Conservation (phyloP, 2,888 invertebrate species). For the Linyphia triangularis region DNA sequence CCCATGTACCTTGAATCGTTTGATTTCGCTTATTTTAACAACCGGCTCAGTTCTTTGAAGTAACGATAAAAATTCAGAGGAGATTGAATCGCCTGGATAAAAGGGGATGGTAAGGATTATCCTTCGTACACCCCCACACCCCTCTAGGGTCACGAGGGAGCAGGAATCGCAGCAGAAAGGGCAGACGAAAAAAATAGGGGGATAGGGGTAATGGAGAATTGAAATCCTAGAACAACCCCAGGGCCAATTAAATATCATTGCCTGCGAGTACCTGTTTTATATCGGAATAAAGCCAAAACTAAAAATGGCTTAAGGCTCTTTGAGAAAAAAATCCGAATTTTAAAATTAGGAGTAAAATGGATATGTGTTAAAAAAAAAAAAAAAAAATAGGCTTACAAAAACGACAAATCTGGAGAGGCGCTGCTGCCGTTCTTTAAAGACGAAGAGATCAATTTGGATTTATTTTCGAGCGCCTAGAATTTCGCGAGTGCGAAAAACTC, state of each 20-base stretch:
- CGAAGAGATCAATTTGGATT: neutral
- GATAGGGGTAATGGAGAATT: neutral
- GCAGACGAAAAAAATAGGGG: neutral
- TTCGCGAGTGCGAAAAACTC: neutral
- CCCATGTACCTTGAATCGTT: neutral
- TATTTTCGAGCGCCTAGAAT: neutral
- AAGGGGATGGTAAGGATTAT: neutral
- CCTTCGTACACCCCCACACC: neutral
- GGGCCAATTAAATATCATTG: constrained; percentile 65
- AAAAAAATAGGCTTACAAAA: too few relatives aligned
- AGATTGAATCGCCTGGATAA: too few relatives aligned
- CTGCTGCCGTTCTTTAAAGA: neutral
- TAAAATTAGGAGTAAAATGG: neutral
- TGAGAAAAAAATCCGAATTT: neutral
- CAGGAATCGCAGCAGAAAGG: constrained; percentile 8
- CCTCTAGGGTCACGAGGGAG: constrained; percentile 7
- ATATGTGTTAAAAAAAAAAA: too few relatives aligned
- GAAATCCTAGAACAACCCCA: constrained; percentile 24
- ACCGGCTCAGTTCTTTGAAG: neutral
- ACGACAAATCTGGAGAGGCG: neutral
- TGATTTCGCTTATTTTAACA: neutral
- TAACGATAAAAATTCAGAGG: neutral
- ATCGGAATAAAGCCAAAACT: constrained; percentile 4
- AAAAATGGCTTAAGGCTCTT: neutral
- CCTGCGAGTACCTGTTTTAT: constrained; percentile 14